Base-by-base conservation (phyloP, 2,888 invertebrate species). In the Trichacis sp. region DNA sequence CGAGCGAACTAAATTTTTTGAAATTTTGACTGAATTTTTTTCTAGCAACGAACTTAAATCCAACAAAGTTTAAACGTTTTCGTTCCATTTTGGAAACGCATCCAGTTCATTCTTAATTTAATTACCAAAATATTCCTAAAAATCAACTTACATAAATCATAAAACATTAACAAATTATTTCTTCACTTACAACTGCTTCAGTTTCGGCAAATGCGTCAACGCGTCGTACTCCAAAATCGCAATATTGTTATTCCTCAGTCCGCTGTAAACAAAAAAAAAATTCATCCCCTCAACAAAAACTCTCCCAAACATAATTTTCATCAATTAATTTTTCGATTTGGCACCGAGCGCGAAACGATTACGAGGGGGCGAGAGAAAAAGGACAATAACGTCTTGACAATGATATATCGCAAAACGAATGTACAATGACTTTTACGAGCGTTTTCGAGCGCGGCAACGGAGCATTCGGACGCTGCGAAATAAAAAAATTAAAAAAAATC, bases 241-340 rank as follows among this genome's bases (percentile, higher is more conserved):
- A 59, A 87, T 84, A 68, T 83, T 85, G 76, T 87, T 87, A 68
- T 84, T 81, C 68, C 84, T 86, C 59, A 87, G 73, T 70, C 86
- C 85, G 67, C 87, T 87, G 83, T 18, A 85, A 83, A 69, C 70
- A 68, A 62, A n/a, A n/a, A n/a, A n/a, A n/a, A n/a, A n/a, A n/a
- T n/a, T n/a, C n/a, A n/a, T n/a, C n/a, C n/a, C n/a, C n/a, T n/a
- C n/a, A n/a, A n/a, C n/a, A n/a, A n/a, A n/a, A n/a, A n/a, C n/a
- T n/a, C n/a, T n/a, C n/a, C n/a, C n/a, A 45, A 5, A 47, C 18
- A 36, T 47, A 30, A 24, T 38, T 42, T 30, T 55, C 20, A 2
- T 40, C 12, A 33, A 36, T 17, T 12, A 14, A 18, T 15, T 11
- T 11, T 20, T n/a, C n/a, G n/a, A n/a, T n/a, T n/a, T n/a, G n/a